Conservation (phyloP, 2,113 vertebrate species). For the Pterocles burchelli region DNA sequence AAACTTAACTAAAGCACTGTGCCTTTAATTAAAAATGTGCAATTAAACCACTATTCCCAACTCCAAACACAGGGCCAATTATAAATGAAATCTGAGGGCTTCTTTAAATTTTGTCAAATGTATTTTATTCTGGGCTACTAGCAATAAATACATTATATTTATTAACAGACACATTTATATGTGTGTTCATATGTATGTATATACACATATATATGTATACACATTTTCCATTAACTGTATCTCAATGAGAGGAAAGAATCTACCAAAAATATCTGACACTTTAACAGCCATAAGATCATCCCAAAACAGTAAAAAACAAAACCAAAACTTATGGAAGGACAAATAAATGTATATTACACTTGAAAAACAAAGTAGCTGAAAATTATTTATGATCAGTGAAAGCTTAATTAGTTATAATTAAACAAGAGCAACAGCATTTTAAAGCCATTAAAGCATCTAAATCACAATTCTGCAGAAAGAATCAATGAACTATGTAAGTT, state of each 20-base stretch:
- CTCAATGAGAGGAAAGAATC: background rate
- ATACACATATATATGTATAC: rapidly evolving
- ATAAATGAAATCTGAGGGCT: background rate
- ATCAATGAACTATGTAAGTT: background rate
- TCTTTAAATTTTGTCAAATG: background rate
- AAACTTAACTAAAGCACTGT: background rate
- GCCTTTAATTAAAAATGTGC: background rate
- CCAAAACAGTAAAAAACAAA: background rate
- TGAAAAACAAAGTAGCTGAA: background rate
- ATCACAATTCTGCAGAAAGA: background rate
- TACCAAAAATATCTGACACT: background rate
- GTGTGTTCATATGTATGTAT: rapidly evolving
- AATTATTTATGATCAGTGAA: background rate
- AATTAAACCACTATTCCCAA: background rate
- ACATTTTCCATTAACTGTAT: background rate
- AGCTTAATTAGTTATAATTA: background rate
- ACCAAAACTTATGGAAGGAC: background rate
- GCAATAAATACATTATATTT: background rate
- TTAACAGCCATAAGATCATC: background rate
- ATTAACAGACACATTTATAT: background rate
- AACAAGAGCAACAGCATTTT: background rate
- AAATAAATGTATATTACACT: background rate
- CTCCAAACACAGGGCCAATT: background rate
- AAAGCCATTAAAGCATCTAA: background rate
- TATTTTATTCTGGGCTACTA: background rate